phyloP scores from a whole-genome alignment of 2,888 invertebrate genomes.

The Corythucha ciliata region DNA sequence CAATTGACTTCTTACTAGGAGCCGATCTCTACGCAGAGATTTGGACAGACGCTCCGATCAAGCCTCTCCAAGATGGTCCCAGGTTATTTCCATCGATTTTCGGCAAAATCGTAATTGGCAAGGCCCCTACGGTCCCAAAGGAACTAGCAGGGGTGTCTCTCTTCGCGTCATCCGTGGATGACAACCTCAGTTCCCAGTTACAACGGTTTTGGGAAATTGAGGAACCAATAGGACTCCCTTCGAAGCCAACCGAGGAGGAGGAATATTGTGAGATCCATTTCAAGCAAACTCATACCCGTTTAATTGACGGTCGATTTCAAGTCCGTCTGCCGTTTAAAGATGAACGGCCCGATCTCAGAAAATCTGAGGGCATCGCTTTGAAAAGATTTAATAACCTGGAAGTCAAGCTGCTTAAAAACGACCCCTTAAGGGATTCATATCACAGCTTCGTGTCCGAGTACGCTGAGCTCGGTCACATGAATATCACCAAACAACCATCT shows the following conservation, averaged over 20 bases:
- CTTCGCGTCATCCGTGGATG: background rate
- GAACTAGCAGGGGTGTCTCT: background rate
- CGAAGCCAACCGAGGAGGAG: background rate
- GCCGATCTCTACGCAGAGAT: constrained; percentile 3
- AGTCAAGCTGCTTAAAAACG: no score
- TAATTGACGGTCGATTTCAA: background rate
- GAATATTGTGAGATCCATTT: constrained; percentile 1
- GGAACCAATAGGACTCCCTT: no score
- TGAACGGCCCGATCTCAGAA: background rate
- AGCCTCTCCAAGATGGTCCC: background rate
- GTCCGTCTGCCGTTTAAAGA: background rate
- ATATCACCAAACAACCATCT: no score
- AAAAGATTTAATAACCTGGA: no score
- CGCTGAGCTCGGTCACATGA: no score
- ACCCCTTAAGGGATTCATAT: no score
- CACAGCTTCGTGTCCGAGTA: no score
- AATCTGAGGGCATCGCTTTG: background rate
- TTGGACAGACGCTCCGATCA: background rate
- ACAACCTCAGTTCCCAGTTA: background rate
- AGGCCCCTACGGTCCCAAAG: background rate
- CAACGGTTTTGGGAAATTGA: constrained; percentile 5
- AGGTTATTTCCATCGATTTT: constrained; percentile 2
- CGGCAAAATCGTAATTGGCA: background rate
- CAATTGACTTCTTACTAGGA: constrained; percentile 16
- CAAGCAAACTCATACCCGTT: background rate